Evolutionary conservation across 1,140 invertebrate genomes (phyloP), one percentile per base, ranked within the genome.

Genomic region (Megalopta genalis): DNA sequence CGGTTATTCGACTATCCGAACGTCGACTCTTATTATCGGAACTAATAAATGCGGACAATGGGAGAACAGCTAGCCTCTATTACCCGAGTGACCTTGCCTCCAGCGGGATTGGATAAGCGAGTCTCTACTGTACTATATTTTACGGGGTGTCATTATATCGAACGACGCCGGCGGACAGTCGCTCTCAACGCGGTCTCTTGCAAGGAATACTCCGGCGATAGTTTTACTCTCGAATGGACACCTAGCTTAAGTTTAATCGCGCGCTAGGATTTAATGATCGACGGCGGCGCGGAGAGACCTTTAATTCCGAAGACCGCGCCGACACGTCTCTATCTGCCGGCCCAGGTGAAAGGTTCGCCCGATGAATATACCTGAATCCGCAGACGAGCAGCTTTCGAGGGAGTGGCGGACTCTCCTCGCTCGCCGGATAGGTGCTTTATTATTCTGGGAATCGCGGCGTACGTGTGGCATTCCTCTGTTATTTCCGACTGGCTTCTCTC

Each of bases 281-380:
- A 42, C 66, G 80, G 63, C 81, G 73, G 73, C 69, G 18, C 64
- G 64, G 70, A 86, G 70, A 86, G 84, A 86, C 85, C 84, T 86
- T 86, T 86, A 86, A 86, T 86, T 86, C 73, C 81, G 70, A 86
- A 73, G 84, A 86, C 77, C 85, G 64, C 39, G 69, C 85, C 85
- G 84, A 86, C 85, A 80, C 84, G 76, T 86, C 84, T 86, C 84
- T 80, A 85, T 86, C 85, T 83, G 69, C n/a, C 42, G 64, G 23
- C 67, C 77, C 60, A 57, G 83, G 73, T 83, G 84, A 86, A 86
- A 86, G 81, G 84, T 77, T 68, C 63, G 57, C 49, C 64, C 67
- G 76, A 27, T 85, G 67, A 66, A 72, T 63, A 73, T 86, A 81
- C 80, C 80, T 86, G 84, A 70, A 66, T 82, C 73, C 68, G 76